Conservation (phyloP, 2,113 vertebrate genomes). For the Hypomesus transpacificus region DNA sequence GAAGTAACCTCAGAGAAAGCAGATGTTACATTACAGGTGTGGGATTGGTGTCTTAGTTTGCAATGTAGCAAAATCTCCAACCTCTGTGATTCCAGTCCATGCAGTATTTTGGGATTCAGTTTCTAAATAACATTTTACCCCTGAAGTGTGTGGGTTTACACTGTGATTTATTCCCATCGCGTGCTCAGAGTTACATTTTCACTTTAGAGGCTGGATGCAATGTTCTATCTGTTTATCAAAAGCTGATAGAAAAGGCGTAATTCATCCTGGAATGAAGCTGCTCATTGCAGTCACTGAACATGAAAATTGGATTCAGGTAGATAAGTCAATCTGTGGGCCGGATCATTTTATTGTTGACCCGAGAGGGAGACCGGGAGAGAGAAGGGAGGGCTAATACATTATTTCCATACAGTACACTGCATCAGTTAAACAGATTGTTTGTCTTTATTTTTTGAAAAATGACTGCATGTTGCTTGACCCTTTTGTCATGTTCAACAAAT, state of each 20-base stretch:
- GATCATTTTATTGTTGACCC: constrained; percentile 70
- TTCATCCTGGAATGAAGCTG: constrained; percentile 68
- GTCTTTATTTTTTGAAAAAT: constrained; percentile 18
- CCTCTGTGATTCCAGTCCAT: too few species aligned
- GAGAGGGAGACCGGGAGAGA: constrained; percentile 38
- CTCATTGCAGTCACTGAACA: constrained; percentile 75
- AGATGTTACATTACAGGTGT: not conserved
- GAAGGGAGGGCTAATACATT: constrained; percentile 23
- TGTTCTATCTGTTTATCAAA: constrained; percentile 72
- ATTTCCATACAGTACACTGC: constrained; percentile 45
- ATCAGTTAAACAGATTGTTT: constrained; percentile 48
- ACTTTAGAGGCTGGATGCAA: constrained; percentile 50
- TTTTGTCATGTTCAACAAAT: not conserved
- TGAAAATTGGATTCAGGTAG: constrained; percentile 77
- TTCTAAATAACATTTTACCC: constrained; percentile 41
- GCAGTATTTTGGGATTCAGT: constrained; percentile 25
- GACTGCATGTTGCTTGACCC: not conserved
- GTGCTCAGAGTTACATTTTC: constrained; percentile 41
- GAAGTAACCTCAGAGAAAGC: too few species aligned
- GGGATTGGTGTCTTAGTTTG: constrained; percentile 21
- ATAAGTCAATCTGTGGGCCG: constrained; percentile 72
- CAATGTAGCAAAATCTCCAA: constrained; percentile 14
- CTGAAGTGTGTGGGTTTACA: constrained; percentile 41
- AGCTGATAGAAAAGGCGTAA: constrained; percentile 70
- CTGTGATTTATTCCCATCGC: constrained; percentile 61